Evolutionary conservation across 2,797 vertebrate genomes (phyloP), one percentile per base, ranked within the genome.

Genomic region (Schizopygopsis pylzovi): DNA sequence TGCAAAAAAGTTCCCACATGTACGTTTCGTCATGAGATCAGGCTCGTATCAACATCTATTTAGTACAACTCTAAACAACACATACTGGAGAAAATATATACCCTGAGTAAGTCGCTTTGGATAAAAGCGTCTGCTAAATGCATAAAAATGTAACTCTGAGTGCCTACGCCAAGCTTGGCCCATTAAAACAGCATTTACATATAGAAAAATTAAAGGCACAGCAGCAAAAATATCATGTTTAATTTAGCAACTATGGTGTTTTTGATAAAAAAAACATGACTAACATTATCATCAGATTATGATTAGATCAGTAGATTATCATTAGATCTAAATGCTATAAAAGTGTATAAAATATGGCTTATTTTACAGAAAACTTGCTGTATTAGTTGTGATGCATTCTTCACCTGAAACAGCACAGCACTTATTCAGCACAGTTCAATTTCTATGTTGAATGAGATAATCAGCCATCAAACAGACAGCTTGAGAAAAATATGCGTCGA

Each of bases 401-500:
- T 11, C n/a, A 72, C 56, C 20, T 47, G 20, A 76, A 63, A 76
- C 22, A n/a, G 33, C 20, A 10, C 28, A 28, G 8, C 59, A 22
- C 13, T 65, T 65, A 43, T 63, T 49, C 22, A 61, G 10, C 37
- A 52, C 37, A 78, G 47, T 70, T 70, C n/a, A n/a, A n/a, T n/a
- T n/a, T n/a, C 68, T 15, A 11, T n/a, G 54, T 65, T 65, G 79
- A 86, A 84, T 76, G 25, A 77, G 87, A 82, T 72, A 49, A 65
- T 67, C 67, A 80, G 63, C 71, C 56, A 52, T 77, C 71, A 75
- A 85, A 89, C 59, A 81, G 76, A 81, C 63, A 47, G 82, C 52
- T 85, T 47, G 59, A 73, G 75, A 39, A 52, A 77, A 88, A 82
- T 61, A 49, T 56, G 37, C 22, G 79, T 78, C 25, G 52, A 65